Evolutionary conservation across 2,113 vertebrate species (phyloP).

Genomic region (Ameiurus melas): DNA sequence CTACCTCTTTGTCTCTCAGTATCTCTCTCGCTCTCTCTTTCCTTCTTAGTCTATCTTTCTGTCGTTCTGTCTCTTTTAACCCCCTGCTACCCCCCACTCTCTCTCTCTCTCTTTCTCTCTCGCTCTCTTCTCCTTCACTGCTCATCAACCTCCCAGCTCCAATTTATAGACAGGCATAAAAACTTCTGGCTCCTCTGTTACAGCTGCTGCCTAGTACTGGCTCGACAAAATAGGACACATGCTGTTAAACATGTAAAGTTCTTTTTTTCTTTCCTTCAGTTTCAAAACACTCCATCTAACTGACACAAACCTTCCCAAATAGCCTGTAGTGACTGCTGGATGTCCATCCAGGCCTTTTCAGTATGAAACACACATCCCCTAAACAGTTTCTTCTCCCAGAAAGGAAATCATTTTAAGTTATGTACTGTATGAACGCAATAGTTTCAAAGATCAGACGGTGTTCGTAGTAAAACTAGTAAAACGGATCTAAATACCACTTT

Average conservation of each 20-base stretch:
- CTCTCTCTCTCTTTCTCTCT: constrained; percentile 1
- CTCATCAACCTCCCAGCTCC: constrained; percentile 70
- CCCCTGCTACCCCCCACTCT: constrained; percentile 6
- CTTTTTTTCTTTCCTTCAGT: constrained; percentile 34
- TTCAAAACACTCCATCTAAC: constrained; percentile 18
- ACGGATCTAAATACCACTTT: constrained; percentile 71
- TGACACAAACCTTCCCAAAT: constrained; percentile 26
- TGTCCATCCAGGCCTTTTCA: constrained; percentile 15
- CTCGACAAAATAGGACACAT: constrained; percentile 71
- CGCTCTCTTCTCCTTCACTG: constrained; percentile 71
- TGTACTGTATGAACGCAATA: constrained; percentile 1
- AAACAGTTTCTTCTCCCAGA: not conserved
- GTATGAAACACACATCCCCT: not conserved
- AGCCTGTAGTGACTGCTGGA: constrained; percentile 22
- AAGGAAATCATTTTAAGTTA: constrained; percentile 26
- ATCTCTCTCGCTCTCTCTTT: not conserved
- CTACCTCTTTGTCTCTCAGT: not conserved
- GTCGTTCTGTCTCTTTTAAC: not conserved
- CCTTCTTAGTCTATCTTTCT: not conserved
- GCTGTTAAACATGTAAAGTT: constrained; percentile 68
- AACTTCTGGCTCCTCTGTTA: constrained; percentile 63
- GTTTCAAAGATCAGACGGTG: constrained; percentile 23
- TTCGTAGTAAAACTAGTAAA: constrained; percentile 28
- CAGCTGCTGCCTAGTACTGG: constrained; percentile 58
- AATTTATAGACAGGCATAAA: constrained; percentile 76